phyloP scores from a whole-genome alignment of 2,888 invertebrate species.

The Cylindroiulus punctatus region DNA sequence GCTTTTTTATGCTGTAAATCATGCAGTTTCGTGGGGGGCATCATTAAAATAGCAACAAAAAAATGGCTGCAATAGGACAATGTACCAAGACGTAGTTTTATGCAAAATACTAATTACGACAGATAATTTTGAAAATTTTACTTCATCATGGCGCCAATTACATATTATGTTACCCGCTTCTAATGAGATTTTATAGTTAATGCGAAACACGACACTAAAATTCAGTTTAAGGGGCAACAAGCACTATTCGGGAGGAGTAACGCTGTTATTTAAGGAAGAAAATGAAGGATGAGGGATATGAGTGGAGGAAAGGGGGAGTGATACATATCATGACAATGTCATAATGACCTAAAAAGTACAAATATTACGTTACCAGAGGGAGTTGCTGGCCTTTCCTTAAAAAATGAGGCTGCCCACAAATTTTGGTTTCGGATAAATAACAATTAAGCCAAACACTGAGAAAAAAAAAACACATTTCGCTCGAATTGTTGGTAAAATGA shows the following conservation, averaged over 20 bases:
- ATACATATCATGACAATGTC: conserved; percentile 20
- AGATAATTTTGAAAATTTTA: conserved; percentile 42
- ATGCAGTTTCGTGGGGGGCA: conserved; percentile 29
- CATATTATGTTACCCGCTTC: conserved; percentile 40
- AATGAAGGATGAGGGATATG: conserved; percentile 24
- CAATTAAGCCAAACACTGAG: no score
- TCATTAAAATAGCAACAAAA: background rate
- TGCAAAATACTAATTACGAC: conserved; percentile 45
- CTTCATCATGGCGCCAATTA: conserved; percentile 47
- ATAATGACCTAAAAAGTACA: conserved; percentile 26
- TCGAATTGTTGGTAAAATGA: background rate
- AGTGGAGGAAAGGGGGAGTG: background rate
- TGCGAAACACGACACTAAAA: conserved; percentile 47
- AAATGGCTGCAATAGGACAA: conserved; percentile 14
- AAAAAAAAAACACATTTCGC: background rate
- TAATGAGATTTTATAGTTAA: conserved; percentile 45
- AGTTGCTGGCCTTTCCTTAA: conserved; percentile 25
- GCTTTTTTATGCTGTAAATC: background rate
- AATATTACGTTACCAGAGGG: conserved; percentile 24
- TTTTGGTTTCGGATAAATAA: background rate
- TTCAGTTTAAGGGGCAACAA: conserved; percentile 15
- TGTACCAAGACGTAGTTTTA: conserved; percentile 40
- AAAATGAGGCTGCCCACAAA: background rate
- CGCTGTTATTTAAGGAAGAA: conserved; percentile 23
- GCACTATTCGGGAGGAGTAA: conserved; percentile 33